These are phyloP conservation scores for Diachrysia chrysitis DNA, from an alignment of 2,888 invertebrate genomes.

Conservation along the genomic window DNA sequence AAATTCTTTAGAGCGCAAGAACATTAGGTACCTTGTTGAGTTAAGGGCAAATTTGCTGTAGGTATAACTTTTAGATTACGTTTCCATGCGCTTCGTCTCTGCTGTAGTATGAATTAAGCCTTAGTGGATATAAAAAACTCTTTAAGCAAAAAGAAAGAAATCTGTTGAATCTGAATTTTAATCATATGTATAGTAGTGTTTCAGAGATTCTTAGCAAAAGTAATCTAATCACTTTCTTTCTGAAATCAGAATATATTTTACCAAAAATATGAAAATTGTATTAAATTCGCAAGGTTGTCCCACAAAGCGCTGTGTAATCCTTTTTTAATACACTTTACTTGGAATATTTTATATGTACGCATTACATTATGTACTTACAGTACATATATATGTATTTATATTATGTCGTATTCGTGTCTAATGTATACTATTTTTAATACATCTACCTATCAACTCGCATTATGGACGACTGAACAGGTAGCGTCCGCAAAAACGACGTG, in stretches of 20 bases:
- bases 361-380: slow-evolving; percentile 34
- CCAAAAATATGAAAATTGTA: neutral
- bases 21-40: too few species aligned
- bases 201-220: neutral
- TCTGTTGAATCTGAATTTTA: neutral
- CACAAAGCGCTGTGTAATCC: slow-evolving; percentile 71
- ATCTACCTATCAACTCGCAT: slow-evolving; percentile 89
- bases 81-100: too few species aligned
- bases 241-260: neutral
- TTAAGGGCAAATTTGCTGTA: too few species aligned
- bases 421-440: slow-evolving; percentile 90
- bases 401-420: slow-evolving; percentile 85
- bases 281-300: neutral
- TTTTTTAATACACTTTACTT: slow-evolving; percentile 66
- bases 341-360: slow-evolving; percentile 30
- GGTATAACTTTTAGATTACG: too few species aligned
- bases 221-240: neutral
- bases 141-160: too few species aligned
- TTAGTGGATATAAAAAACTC: too few species aligned
- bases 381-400: slow-evolving; percentile 64
- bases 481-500: slow-evolving; percentile 67
- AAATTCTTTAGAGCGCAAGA: too few species aligned
- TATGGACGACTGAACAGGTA: slow-evolving; percentile 87
- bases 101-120: too few species aligned
- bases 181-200: neutral